phyloP scores from a whole-genome alignment of 2,797 vertebrate species.

The Urocyon cinereoargenteus region DNA sequence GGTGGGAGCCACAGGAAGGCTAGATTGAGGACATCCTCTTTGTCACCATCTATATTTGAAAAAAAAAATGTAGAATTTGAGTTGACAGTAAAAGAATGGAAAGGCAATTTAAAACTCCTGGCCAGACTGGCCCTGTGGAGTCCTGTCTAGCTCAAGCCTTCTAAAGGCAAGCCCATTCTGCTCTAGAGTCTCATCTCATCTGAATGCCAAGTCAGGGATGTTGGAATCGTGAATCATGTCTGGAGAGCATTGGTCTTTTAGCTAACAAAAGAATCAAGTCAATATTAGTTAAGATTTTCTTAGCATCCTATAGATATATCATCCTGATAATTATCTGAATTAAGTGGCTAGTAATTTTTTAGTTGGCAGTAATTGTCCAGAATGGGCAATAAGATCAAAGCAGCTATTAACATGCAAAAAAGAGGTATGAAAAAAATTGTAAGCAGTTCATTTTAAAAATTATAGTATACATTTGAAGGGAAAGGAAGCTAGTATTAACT shows the following conservation, averaged over 20 bases:
- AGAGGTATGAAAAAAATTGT: background rate
- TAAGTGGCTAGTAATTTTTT: background rate
- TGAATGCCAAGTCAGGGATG: background rate
- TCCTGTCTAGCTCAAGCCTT: background rate
- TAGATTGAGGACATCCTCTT: background rate
- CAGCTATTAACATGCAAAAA: background rate
- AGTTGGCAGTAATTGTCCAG: background rate
- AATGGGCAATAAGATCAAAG: background rate
- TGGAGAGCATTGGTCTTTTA: background rate
- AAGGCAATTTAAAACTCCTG: background rate
- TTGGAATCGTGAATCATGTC: background rate
- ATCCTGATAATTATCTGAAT: background rate
- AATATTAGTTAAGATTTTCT: background rate
- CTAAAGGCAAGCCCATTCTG: background rate
- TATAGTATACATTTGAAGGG: background rate
- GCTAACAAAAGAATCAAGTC: background rate
- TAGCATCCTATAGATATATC: background rate
- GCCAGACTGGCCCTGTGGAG: background rate
- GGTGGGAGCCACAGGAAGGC: rapidly evolving
- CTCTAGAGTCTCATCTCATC: background rate
- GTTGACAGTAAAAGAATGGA: background rate
- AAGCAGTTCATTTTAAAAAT: background rate
- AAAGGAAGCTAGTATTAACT: background rate
- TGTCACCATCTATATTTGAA: background rate
- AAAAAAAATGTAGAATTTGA: background rate